Evolutionary conservation across 2,797 vertebrate species (phyloP).

Genomic region (Mallotus villosus): DNA sequence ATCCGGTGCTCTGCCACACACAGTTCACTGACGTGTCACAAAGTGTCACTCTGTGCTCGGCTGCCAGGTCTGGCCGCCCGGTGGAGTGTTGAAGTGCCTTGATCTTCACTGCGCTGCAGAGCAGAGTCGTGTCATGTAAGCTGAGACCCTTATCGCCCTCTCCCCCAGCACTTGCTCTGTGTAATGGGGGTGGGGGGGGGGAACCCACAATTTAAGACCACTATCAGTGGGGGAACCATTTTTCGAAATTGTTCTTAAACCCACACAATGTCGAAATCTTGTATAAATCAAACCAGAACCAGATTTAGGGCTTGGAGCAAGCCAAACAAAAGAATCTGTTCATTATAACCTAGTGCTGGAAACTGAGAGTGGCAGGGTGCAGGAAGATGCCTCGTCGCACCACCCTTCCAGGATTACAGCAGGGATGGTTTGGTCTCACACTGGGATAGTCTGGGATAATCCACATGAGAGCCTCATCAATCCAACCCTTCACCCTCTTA

Average conservation of each 20-base stretch:
- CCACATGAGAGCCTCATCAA: neutral
- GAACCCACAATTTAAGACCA: conserved; percentile 70
- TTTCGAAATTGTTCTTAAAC: conserved; percentile 75
- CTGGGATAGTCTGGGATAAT: too few species aligned
- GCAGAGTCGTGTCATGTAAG: neutral
- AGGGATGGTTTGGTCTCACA: too few species aligned
- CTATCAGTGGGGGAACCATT: conserved; percentile 74
- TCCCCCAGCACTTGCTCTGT: conserved; percentile 53
- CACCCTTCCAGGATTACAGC: too few species aligned
- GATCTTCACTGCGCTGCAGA: neutral
- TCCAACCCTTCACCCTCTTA: neutral
- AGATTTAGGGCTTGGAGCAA: conserved; percentile 52
- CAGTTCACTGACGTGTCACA: neutral
- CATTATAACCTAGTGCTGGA: too few species aligned
- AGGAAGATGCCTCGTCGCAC: too few species aligned
- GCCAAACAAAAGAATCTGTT: too few species aligned
- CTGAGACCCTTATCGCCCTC: conserved; percentile 5
- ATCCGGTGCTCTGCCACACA: neutral
- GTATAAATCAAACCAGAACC: conserved; percentile 73
- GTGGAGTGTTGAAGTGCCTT: neutral
- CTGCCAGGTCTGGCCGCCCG: neutral
- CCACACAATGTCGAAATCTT: conserved; percentile 74
- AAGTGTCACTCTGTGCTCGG: neutral
- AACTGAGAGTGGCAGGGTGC: too few species aligned
- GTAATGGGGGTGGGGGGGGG: conserved; percentile 48